A percentile compares a stretch with the other conserved stretches of the same genome.
phyloP scores from a whole-genome alignment of 2,888 invertebrate species.

The Brenthis daphne region DNA sequence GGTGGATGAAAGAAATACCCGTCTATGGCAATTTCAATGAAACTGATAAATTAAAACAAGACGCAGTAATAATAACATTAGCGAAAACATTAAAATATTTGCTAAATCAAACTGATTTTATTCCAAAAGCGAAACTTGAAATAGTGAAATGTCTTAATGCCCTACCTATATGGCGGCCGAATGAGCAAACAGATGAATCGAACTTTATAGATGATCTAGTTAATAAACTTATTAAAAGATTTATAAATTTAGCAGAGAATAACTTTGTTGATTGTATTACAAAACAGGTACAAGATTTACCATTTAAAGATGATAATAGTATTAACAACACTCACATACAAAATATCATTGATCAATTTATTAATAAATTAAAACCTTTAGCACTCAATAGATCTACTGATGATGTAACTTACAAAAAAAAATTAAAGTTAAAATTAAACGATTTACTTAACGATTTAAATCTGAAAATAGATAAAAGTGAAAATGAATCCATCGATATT shows the following conservation, averaged over 20 bases:
- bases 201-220: conserved; percentile 22
- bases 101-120: conserved; percentile 22
- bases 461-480: conserved; percentile 8
- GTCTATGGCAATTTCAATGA: conserved; percentile 21
- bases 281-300: conserved; percentile 16
- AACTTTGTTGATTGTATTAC: conserved; percentile 18
- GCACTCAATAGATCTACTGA: conserved; percentile 2
- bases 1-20: conserved; percentile 30
- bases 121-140: conserved; percentile 26
- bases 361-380: conserved; percentile 9
- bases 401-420: conserved; percentile 18
- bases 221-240: conserved; percentile 27
- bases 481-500: neutral
- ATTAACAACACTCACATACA: conserved; percentile 1
- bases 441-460: conserved; percentile 22
- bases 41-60: conserved; percentile 22
- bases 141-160: conserved; percentile 24
- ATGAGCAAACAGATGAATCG: conserved; percentile 9
- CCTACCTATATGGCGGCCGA: conserved; percentile 32
- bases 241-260: conserved; percentile 12
- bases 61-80: conserved; percentile 13
- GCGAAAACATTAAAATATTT: conserved; percentile 21
- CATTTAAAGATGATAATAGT: neutral
- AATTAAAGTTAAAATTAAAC: conserved; percentile 16
- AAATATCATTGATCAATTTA: conserved; percentile 11